Evolutionary conservation across 2,888 invertebrate genomes (phyloP).

Genomic region (Philaethria dido): DNA sequence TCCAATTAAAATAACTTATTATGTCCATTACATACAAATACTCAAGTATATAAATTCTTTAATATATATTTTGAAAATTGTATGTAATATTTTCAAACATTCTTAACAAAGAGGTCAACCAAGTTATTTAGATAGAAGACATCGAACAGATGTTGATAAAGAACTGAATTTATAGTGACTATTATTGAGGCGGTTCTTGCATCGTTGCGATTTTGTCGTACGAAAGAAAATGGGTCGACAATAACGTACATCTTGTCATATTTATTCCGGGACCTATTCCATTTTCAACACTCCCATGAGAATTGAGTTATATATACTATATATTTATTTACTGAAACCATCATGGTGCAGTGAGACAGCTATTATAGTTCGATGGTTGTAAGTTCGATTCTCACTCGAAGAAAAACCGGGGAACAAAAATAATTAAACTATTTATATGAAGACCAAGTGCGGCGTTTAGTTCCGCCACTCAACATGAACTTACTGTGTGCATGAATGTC

Average conservation of each 20-base stretch:
- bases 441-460: too few species aligned
- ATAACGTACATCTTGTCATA: slow-evolving; percentile 36
- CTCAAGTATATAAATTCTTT: too few species aligned
- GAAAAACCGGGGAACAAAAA: too few species aligned
- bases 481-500: too few species aligned
- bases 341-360: too few species aligned
- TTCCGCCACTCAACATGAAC: too few species aligned
- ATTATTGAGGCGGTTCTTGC: slow-evolving; percentile 43
- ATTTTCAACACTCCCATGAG: slow-evolving; percentile 7
- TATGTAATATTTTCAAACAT: background rate
- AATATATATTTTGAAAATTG: too few species aligned
- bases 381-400: too few species aligned
- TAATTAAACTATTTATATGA: too few species aligned
- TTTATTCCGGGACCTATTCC: slow-evolving; percentile 28
- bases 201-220: slow-evolving; percentile 41
- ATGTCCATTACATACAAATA: too few species aligned
- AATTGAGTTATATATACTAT: slow-evolving; percentile 16
- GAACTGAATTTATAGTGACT: slow-evolving; percentile 44
- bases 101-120: background rate
- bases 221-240: slow-evolving; percentile 36
- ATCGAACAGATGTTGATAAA: slow-evolving; percentile 36
- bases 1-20: too few species aligned
- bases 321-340: background rate
- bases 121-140: slow-evolving; percentile 33
- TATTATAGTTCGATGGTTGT: too few species aligned